These are phyloP conservation scores for Linnaemya vulpina DNA, from an alignment of 2,888 invertebrate genomes.

Conservation along the genomic window DNA sequence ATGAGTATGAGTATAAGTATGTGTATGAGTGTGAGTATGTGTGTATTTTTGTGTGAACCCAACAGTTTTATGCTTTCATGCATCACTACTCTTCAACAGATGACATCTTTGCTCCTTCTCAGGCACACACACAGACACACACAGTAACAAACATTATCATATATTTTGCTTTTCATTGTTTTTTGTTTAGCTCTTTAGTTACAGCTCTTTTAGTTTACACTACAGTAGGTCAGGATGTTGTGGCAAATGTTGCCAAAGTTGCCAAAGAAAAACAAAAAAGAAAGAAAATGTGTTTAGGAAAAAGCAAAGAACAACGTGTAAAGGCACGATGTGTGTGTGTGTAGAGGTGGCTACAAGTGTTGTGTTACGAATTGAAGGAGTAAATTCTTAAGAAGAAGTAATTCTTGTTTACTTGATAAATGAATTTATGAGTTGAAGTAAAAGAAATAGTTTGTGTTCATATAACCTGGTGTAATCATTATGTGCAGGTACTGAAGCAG, in stretches of 20 bases:
- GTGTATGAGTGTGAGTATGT: neutral
- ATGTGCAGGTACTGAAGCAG: too few species aligned
- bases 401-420: too few species aligned
- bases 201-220: neutral
- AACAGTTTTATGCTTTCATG: conserved; percentile 53
- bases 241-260: conserved; percentile 44
- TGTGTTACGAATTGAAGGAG: too few species aligned
- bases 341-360: too few species aligned
- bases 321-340: too few species aligned
- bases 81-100: conserved; percentile 55
- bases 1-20: neutral
- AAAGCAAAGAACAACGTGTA: neutral
- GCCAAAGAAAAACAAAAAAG: too few species aligned
- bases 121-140: neutral
- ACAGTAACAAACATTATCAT: neutral
- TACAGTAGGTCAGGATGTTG: conserved; percentile 32
- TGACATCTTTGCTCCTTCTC: conserved; percentile 35
- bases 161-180: conserved; percentile 20
- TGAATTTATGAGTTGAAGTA: too few species aligned
- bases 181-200: neutral
- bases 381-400: too few species aligned
- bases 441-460: too few species aligned
- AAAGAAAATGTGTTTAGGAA: neutral
- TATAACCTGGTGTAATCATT: too few species aligned
- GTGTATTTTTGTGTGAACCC: conserved; percentile 19